Conservation (phyloP, 2,113 vertebrate species). For the Callorhinus ursinus region DNA sequence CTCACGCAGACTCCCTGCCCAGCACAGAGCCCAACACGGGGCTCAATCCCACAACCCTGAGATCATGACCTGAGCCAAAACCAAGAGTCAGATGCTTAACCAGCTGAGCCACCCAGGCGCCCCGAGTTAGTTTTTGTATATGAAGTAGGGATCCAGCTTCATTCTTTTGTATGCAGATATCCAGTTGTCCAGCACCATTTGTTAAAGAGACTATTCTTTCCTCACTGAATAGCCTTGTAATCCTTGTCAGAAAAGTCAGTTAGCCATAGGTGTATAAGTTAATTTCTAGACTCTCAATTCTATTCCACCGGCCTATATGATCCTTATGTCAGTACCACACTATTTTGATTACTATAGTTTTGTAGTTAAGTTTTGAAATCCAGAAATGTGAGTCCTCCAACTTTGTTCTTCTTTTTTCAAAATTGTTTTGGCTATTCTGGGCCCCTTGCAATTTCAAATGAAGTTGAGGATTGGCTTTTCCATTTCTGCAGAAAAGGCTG, state of each 20-base stretch:
- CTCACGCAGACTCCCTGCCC: background rate
- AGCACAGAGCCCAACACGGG: background rate
- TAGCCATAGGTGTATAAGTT: background rate
- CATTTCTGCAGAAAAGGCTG: background rate
- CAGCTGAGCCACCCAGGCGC: background rate
- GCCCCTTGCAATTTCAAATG: background rate
- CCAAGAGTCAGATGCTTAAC: background rate
- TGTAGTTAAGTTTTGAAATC: background rate
- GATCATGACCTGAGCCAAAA: background rate
- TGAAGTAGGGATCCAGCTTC: background rate
- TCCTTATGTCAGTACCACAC: background rate
- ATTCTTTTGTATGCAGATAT: background rate
- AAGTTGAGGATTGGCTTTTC: background rate
- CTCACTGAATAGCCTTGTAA: background rate
- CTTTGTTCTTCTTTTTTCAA: background rate
- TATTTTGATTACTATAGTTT: background rate
- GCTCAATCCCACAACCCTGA: background rate
- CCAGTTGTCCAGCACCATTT: background rate
- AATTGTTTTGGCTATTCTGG: background rate
- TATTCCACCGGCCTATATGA: background rate
- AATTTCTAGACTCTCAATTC: background rate
- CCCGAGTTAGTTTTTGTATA: background rate
- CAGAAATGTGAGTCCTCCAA: background rate
- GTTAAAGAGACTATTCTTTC: background rate
- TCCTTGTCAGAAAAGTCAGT: slow-evolving; percentile 3